Base-by-base conservation (phyloP, 2,113 vertebrate species). In the Myiozetetes cayanensis region DNA sequence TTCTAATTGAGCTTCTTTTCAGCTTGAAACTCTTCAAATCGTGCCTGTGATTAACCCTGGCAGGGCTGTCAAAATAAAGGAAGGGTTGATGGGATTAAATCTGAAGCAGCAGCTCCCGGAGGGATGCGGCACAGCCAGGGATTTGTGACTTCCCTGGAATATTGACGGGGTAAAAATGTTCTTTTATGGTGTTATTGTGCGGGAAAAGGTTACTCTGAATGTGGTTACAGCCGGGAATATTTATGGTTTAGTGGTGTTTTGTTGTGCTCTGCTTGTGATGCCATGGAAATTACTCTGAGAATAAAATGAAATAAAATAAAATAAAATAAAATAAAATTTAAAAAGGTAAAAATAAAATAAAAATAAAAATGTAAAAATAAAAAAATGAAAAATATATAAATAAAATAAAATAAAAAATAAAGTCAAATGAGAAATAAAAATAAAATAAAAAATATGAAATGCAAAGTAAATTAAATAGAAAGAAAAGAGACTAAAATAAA, bases 41-140 rank as follows among this genome's bases (percentile, higher is more conserved):
- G 4, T 61, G 37, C 76, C 78, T 78, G 56, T 90, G 49, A 93
- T 86, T 92, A 90, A 73, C 89, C 20, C 30, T 21, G 87, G 85
- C 89, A 96, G 70, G 78, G 9, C 76, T 97, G 96, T 94, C 92
- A 96, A 96, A 96, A 94, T 65, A 89, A 28, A 59, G 46, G 73
- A 75, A 71, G 58, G 61, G 71, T 93, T 94, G 76, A 85, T 78
- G 76, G 83, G 76, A 81, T 78, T 81, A 72, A 90, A 96, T 93
- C 86, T 52, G 77, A 89, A 81, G 28, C 76, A 96, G 31, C 79
- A 39, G 31, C 49, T 23, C 35, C 41, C 86, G 93, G 90, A 89
- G 81, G 31, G 20, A 94, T 80, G 61, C 92, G 90, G 92, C 90
- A 85, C 49, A 84, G 61, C 33, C 12, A 47, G 47, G 70, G 65